Evolutionary conservation across 2,888 invertebrate genomes (phyloP), one percentile per base, ranked within the genome.

Genomic region (Lydus trimaculatus): DNA sequence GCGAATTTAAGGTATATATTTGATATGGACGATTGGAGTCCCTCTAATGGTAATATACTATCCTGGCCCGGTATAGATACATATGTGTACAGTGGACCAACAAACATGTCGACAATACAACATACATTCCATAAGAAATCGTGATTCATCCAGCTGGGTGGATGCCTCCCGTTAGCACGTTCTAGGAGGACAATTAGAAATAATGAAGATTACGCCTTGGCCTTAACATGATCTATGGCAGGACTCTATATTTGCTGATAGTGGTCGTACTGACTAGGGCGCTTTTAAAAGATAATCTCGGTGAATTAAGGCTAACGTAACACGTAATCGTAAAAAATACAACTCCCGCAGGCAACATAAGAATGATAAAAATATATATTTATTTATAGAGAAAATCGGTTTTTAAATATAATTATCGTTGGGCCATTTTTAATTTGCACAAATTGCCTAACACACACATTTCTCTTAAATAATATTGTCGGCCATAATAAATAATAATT

Each of bases 1-100:
- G 25, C 67, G 74, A 66, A 63, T 77, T 74, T 70, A 70, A 68
- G 28, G 63, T 64, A 67, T 69, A 64, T 67, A 70, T 69, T 75
- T 73, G 71, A 73, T 67, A 75, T 79, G 79, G 81, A 72, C 78
- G 77, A 77, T 73, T 75, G 75, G 71, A 76, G 76, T 75, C 75
- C 72, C 76, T 80, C 82, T 84, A 84, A 84, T 84, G 81, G 82
- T 83, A 83, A 84, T 83, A 83, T 83, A 84, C 83, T 83, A 82
- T 81, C 81, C 79, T 72, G 73, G 77, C 76, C 74, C 78, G 77
- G 79, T 81, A 82, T 83, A 80, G 81, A 82, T 82, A 82, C 81
- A 82, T 82, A 82, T 82, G 82, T 82, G 80, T 75, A 71, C 70
- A 81, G 80, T 68, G 59, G 81, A 63, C 80, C 81, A 77, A 67